phyloP scores from a whole-genome alignment of 2,797 vertebrate species.

The Vireo griseus region DNA sequence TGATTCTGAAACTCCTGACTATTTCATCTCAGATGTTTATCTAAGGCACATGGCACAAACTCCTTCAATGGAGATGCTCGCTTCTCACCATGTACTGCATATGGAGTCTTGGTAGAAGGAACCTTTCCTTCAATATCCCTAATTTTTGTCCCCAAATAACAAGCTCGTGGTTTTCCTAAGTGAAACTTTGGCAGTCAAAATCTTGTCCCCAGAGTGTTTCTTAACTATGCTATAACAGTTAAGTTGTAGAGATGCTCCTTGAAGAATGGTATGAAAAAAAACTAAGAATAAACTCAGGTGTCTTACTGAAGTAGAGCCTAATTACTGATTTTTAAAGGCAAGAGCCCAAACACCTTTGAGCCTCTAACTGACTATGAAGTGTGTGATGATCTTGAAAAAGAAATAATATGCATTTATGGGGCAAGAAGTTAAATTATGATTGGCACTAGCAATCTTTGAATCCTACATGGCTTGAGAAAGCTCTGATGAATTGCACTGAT shows the following conservation, averaged over 20 bases:
- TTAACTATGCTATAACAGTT: background rate
- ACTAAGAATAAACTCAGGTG: background rate
- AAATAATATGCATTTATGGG: background rate
- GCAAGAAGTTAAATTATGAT: background rate
- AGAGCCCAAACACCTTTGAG: background rate
- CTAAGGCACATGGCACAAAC: background rate
- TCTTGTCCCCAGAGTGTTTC: background rate
- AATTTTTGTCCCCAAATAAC: background rate
- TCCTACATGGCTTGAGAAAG: constrained; percentile 46
- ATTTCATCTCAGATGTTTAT: background rate
- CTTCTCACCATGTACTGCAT: background rate
- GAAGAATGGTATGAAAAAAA: background rate
- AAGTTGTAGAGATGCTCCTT: background rate
- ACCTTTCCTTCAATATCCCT: background rate
- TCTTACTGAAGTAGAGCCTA: background rate
- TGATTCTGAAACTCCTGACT: background rate
- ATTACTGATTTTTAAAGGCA: background rate
- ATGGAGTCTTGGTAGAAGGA: background rate
- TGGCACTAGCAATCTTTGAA: constrained; percentile 10
- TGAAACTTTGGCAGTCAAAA: background rate
- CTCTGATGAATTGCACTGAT: constrained; percentile 50
- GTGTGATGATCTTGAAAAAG: background rate
- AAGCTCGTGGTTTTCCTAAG: background rate
- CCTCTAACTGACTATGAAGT: background rate
- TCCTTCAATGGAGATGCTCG: background rate